Evolutionary conservation across 2,797 vertebrate genomes (phyloP).

Genomic region (Schizopygopsis pylzovi): DNA sequence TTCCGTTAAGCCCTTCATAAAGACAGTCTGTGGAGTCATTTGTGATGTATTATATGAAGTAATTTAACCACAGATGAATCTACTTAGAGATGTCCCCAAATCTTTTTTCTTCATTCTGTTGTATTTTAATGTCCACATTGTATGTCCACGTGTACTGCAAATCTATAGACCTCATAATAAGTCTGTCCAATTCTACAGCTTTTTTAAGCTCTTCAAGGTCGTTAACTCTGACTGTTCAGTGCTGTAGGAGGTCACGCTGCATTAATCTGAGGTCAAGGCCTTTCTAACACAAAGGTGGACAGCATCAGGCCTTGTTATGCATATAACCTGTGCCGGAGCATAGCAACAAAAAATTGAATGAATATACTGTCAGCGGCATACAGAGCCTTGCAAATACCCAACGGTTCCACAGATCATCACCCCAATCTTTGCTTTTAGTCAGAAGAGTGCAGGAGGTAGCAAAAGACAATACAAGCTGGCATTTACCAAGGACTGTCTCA

Average conservation of each 20-base stretch:
- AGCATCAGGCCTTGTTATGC: neutral
- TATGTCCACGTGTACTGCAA: neutral
- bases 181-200: neutral
- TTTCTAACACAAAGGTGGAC: neutral
- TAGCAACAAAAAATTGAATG: neutral
- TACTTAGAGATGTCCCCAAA: neutral
- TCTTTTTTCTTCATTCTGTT: neutral
- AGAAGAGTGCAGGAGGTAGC: neutral
- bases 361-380: neutral
- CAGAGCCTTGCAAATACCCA: neutral
- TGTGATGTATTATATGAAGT: neutral
- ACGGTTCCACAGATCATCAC: neutral
- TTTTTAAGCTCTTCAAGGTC: neutral
- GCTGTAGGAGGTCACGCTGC: neutral
- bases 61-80: neutral
- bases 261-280: conserved; percentile 5
- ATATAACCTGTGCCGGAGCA: neutral
- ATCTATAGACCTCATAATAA: neutral
- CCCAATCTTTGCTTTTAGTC: conserved; percentile 32
- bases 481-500: conserved; percentile 33
- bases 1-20: conserved; percentile 6
- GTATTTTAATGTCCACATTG: neutral
- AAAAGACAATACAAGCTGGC: conserved; percentile 40
- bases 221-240: neutral
- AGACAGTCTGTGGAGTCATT: conserved; percentile 18